Conservation (phyloP, 2,888 invertebrate genomes). For the Callyntrura guangdongensis region DNA sequence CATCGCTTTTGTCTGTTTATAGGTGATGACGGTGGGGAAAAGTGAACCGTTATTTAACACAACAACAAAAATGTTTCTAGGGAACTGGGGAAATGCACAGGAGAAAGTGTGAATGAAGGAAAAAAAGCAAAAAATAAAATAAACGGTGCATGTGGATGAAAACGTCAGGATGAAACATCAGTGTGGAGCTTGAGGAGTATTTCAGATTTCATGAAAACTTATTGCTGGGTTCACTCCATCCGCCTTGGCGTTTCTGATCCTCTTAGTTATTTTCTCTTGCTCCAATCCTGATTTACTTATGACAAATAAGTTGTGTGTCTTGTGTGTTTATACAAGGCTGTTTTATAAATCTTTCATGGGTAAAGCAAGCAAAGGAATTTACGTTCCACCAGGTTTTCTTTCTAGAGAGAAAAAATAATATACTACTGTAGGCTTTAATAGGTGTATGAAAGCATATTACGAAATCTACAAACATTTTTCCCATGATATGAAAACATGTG, state of each 20-base stretch:
- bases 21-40: not conserved
- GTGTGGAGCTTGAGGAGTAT: constrained; percentile 20
- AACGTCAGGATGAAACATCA: not conserved
- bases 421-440: constrained; percentile 21
- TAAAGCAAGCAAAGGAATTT: constrained; percentile 1
- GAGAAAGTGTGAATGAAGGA: not conserved
- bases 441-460: constrained; percentile 40
- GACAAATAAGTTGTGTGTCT: constrained; percentile 60
- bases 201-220: constrained; percentile 78
- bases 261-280: constrained; percentile 58
- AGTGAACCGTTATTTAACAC: constrained; percentile 3
- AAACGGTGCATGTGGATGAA: not conserved
- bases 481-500: constrained; percentile 48
- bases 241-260: constrained; percentile 67
- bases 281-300: constrained; percentile 65
- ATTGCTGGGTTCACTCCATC: constrained; percentile 57
- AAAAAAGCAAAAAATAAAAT: not conserved
- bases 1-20: constrained; percentile 63
- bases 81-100: not conserved
- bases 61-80: not conserved
- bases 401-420: constrained; percentile 19
- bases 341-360: constrained; percentile 10
- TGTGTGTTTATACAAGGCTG: constrained; percentile 34
- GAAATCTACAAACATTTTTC: constrained; percentile 35
- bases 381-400: not conserved